Evolutionary conservation across 2,113 vertebrate genomes (phyloP), one percentile per base, ranked within the genome.

Genomic region (Lontra canadensis): DNA sequence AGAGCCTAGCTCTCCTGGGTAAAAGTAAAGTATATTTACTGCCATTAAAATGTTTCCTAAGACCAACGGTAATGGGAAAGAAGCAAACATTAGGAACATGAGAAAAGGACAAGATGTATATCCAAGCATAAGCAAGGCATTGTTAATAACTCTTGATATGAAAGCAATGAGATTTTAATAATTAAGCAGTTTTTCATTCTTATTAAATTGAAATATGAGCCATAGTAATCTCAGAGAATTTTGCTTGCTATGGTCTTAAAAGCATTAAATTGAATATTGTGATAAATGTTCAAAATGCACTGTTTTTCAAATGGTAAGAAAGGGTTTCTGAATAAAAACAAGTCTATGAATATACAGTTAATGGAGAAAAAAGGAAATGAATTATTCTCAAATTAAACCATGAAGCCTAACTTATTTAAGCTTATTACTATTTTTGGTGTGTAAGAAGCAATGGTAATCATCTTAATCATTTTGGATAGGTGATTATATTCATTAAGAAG

Each of bases 231-330:
- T 97, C 63, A 88, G 36, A 79, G 95, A 89, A 94, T 67, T 82
- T 90, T 86, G 6, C 29, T 87, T 90, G 31, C 74, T 88, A 47
- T 94, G 73, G 34, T 47, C 23, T 95, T 97, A 69, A 91, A 97
- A 96, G 49, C 49, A 96, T 80, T 95, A 96, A 92, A 82, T 92
- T 90, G 92, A 96, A 90, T 96, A 67, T 61, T 86, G 34, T 95
- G 63, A 95, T 97, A 96, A 82, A 97, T 90, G 39, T 67, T 96
- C 49, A 89, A 95, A 95, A 81, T 79, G 55, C 21, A 83, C 34
- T 88, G 47, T 94, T 85, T 95, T 93, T 95, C 34, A 95, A 88
- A 89, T 88, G 9, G 49, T 80, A 86, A 82, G n/a, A 83, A 97
- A 95, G 7, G 21, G 26, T 71, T 57, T 79, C 52, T 95, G 23